Percentiles rank a stretch among this genome's conserved stretches.
Evolutionary conservation across 2,888 invertebrate genomes (phyloP).

Genomic region (Philhelius pedissequus): DNA sequence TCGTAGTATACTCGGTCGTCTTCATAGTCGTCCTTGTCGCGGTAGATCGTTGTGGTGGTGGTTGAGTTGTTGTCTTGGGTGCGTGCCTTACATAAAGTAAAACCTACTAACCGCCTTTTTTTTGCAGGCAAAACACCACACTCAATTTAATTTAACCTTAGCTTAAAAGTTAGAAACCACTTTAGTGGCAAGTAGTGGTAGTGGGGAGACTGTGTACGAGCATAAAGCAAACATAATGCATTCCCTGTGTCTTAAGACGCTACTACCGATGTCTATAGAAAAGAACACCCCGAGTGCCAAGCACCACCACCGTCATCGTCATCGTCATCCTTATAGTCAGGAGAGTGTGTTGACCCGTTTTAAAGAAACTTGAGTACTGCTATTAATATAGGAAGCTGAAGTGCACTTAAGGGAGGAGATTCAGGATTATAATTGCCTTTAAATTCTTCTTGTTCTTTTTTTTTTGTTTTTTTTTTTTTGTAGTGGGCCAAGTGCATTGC

Average conservation of each 20-base stretch:
- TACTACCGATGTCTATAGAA: background rate
- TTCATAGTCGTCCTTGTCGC: background rate
- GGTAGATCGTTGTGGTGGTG: background rate
- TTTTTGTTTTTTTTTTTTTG: background rate
- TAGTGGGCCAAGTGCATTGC: conserved; percentile 16
- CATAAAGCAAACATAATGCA: background rate
- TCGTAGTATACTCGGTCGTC: background rate
- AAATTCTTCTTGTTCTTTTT: background rate
- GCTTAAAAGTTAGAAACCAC: conserved; percentile 28
- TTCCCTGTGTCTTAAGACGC: conserved; percentile 23
- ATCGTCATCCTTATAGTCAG: no score
- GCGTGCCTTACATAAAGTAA: background rate
- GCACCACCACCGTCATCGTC: background rate
- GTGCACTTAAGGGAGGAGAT: conserved; percentile 26
- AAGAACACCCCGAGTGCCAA: background rate
- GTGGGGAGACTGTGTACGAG: background rate
- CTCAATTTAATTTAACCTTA: conserved; percentile 48
- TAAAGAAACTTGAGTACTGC: conserved; percentile 22
- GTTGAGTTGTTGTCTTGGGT: background rate
- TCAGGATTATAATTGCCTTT: conserved; percentile 39
- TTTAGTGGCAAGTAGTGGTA: background rate
- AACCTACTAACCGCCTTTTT: conserved; percentile 9
- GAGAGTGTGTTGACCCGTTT: conserved; percentile 9
- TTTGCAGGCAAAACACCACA: conserved; percentile 12
- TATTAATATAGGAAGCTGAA: conserved; percentile 22